phyloP scores from a whole-genome alignment of 2,113 vertebrate species.

The Leiothrix lutea region DNA sequence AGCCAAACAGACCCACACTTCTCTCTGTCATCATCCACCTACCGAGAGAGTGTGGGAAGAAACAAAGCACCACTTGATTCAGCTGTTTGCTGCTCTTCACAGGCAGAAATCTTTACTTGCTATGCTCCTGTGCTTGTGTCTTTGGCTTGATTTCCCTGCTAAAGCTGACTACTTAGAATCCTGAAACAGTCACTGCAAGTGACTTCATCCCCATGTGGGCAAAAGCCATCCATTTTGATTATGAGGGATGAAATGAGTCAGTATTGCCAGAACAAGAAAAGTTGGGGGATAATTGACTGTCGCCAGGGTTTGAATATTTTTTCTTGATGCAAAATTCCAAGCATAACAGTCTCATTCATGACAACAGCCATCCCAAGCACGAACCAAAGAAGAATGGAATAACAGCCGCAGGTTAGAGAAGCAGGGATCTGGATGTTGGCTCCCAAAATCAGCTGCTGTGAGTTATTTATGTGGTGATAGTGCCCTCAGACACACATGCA shows the following conservation, averaged over 20 bases:
- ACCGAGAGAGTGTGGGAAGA: not conserved
- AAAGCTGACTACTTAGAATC: not conserved
- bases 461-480: not conserved
- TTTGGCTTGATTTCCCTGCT: not conserved
- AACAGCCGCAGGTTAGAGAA: not conserved
- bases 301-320: not conserved
- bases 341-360: not conserved
- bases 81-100: not conserved
- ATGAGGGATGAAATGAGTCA: not conserved
- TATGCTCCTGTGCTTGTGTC: not conserved
- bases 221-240: not conserved
- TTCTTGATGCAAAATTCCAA: not conserved
- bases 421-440: not conserved
- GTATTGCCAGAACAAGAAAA: not conserved
- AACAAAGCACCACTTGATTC: not conserved
- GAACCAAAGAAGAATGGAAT: not conserved
- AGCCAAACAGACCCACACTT: not conserved
- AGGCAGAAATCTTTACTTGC: not conserved
- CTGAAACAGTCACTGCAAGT: not conserved
- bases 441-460: not conserved
- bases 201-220: not conserved
- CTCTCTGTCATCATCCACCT: not conserved
- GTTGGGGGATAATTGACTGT: not conserved
- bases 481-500: accelerated
- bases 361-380: not conserved